These are phyloP conservation scores for Psilopsiagon aymara DNA, from an alignment of 2,113 vertebrate genomes.

Conservation along the genomic window DNA sequence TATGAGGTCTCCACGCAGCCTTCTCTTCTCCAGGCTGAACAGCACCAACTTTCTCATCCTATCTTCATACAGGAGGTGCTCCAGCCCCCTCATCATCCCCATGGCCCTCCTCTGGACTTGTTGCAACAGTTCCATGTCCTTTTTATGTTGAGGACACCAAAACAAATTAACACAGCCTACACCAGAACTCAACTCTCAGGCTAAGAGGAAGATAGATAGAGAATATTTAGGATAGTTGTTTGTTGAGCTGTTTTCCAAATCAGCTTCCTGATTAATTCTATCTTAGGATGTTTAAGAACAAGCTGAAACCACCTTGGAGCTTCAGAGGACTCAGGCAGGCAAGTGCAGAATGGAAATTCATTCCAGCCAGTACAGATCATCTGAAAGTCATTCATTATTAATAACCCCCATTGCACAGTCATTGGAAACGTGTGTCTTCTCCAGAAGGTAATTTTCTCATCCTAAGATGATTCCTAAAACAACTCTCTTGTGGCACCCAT, in stretches of 20 bases:
- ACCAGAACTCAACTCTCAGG: background rate
- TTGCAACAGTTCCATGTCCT: too few species aligned
- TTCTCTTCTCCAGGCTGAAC: too few species aligned
- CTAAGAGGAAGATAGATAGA: background rate
- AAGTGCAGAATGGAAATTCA: background rate
- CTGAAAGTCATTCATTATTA: background rate
- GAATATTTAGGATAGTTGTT: background rate
- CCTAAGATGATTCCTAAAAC: background rate
- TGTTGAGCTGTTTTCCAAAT: background rate
- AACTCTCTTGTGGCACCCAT: background rate
- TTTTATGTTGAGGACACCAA: too few species aligned
- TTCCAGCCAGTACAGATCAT: background rate
- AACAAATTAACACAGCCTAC: background rate
- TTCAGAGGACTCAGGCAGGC: background rate
- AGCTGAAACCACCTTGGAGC: background rate
- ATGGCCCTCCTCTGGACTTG: too few species aligned
- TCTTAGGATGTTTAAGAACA: background rate
- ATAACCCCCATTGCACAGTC: background rate
- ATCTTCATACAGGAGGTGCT: too few species aligned
- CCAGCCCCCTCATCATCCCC: too few species aligned
- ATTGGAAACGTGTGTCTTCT: background rate
- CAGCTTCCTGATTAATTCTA: background rate
- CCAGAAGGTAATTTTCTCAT: background rate
- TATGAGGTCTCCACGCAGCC: too few species aligned
- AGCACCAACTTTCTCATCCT: too few species aligned